Evolutionary conservation across 2,888 invertebrate species (phyloP), one percentile per base, ranked within the genome.

Genomic region (Gnatocerus cornutus): DNA sequence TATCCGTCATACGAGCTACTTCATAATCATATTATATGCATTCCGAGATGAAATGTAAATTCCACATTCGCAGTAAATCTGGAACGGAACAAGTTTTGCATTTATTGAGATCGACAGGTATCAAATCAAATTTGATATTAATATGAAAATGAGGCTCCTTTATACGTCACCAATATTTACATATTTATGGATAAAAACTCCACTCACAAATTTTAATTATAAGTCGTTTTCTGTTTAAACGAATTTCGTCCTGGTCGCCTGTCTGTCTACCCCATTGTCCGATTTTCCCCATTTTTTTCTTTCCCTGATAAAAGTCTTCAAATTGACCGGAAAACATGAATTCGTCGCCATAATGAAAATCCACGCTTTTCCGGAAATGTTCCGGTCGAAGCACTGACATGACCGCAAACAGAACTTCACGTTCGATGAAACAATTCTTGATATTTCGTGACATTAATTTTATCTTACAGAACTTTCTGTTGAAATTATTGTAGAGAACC

Each of bases 21-120:
- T 50, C 50, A 13, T 59, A 59, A 59, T 59, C 59, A 59, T 59
- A 59, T 59, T 59, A 61, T 16, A 30, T 61, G 61, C 61, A 61
- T 14, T 61, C 48, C 61, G 61, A 50, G 50, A 48, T 61, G 61
- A 48, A 61, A 61, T 61, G 10, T 48, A 61, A 61, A 61, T 61
- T 48, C 39, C 30, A 12, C 21, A 59, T 59, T 59, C 59, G 43
- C 29, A 43, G 29, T 58, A 58, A 58, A 59, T 59, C 33, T 14
- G 29, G 43, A 59, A 59, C 29, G 59, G 48, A 27, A 61, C 33
- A 37, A 30, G 61, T 16, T 61, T 50, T 61, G 50, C 48, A 50
- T 50, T 50, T 50, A 61, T 61, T 39, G 61, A 50, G 39, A 48
- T 37, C 61, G 61, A 61, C 61, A 61, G 50, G 61, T 61, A 50